Base-by-base conservation (phyloP, 2,888 invertebrate species). In the Plusia festucae region DNA sequence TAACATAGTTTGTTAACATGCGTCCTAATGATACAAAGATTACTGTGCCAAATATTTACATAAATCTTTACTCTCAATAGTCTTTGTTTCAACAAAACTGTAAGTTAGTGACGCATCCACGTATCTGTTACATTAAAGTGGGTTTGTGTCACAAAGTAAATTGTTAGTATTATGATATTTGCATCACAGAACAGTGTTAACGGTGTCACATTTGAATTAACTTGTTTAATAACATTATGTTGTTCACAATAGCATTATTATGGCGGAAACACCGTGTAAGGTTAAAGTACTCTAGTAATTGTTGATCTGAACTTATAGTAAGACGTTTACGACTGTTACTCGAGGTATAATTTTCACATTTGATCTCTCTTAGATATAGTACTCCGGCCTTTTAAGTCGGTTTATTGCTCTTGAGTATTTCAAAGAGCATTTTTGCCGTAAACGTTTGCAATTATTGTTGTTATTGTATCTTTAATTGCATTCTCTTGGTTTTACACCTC, bases 121-220 rank as follows among this genome's bases (percentile, higher is more conserved):
- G 64, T 70, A 32, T 76, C 66, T 59, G 60, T 76, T 68, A 71
- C 74, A 68, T 62, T 65, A 30, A 72, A 73, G 67, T 69, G 40
- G 70, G 70, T 75, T 67, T 70, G 57, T 77, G 53, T 68, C 20
- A 75, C 81, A 81, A 81, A 72, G 71, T 68, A 65, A 70, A 68
- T 57, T 64, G 32, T 54, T 22, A 18, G 60, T 69, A 69, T 76
- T 78, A 71, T 68, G 65, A 71, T 74, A 76, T 80, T 78, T 72
- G 70, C 74, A 70, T 70, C 65, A 68, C 66, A 62, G 49, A n/a
- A n/a, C 69, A 59, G 54, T 76, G 53, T 51, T 53, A 60, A 69
- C 66, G 52, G 67, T 73, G 70, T 30, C 64, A 68, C 62, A 62
- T 63, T 65, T 68, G 55, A 64, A 79, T 78, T 75, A 70, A 56